Conservation (phyloP, 2,797 vertebrate genomes). For the Jordanella pulchra region DNA sequence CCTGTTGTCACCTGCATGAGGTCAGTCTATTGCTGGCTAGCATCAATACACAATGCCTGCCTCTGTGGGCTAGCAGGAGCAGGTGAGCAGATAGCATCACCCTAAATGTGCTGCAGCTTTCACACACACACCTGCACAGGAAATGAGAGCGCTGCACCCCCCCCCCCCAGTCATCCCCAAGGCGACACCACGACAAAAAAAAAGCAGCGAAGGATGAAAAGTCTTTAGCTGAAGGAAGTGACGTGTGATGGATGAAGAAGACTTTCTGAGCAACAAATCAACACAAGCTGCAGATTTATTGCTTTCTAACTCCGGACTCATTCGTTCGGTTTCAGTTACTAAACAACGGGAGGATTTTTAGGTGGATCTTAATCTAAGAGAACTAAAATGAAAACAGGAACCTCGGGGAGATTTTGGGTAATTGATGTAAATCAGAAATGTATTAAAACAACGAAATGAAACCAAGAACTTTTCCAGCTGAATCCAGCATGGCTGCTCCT, state of each 20-base stretch:
- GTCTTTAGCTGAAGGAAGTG: background rate
- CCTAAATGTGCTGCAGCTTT: constrained; percentile 26
- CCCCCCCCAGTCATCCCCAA: constrained; percentile 85
- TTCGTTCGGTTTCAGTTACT: too few species aligned
- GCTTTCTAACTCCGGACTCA: too few species aligned
- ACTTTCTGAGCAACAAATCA: too few species aligned
- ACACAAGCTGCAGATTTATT: too few species aligned
- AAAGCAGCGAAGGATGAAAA: constrained; percentile 28
- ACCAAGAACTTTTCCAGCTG: too few species aligned
- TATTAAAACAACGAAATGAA: too few species aligned
- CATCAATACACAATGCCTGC: constrained; percentile 95
- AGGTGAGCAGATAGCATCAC: constrained; percentile 94
- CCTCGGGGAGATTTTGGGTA: too few species aligned
- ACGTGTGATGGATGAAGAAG: background rate
- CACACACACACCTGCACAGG: constrained; percentile 81
- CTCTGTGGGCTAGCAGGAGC: constrained; percentile 87
- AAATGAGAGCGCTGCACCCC: constrained; percentile 90
- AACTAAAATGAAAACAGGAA: too few species aligned
- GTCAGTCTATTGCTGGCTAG: constrained; percentile 87
- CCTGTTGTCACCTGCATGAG: constrained; percentile 81
- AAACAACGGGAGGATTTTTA: too few species aligned
- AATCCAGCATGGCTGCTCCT: too few species aligned
- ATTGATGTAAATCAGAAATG: too few species aligned
- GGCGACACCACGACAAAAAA: constrained; percentile 65
- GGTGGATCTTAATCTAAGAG: too few species aligned